phyloP scores from a whole-genome alignment of 2,888 invertebrate species.

The Monopis laevigella region DNA sequence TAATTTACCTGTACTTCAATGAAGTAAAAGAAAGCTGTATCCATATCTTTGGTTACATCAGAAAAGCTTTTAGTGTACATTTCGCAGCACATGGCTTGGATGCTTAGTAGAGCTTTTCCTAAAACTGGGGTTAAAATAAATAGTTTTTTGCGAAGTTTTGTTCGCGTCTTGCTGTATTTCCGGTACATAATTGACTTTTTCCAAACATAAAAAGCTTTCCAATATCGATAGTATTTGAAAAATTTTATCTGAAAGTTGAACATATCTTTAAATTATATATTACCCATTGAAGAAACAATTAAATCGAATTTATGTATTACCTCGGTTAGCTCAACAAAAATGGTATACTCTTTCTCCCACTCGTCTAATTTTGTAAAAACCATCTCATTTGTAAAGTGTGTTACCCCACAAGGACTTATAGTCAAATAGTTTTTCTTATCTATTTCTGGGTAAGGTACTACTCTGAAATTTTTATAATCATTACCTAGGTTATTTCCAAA shows the following conservation, averaged over 20 bases:
- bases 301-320: too few species aligned
- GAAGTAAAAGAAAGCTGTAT: slow-evolving; percentile 72
- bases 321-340: slow-evolving; percentile 79
- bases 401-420: slow-evolving; percentile 83
- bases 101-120: slow-evolving; percentile 74
- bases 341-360: slow-evolving; percentile 87
- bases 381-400: slow-evolving; percentile 80
- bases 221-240: slow-evolving; percentile 73
- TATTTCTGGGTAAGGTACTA: slow-evolving; percentile 76
- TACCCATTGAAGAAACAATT: too few species aligned
- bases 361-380: slow-evolving; percentile 79
- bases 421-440: slow-evolving; percentile 80
- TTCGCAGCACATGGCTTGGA: slow-evolving; percentile 74
- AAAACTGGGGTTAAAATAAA: slow-evolving; percentile 79
- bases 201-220: slow-evolving; percentile 88
- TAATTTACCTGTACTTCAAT: slow-evolving; percentile 71
- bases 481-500: too few species aligned
- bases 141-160: slow-evolving; percentile 71
- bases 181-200: slow-evolving; percentile 74
- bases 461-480: slow-evolving; percentile 49
- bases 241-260: slow-evolving; percentile 69
- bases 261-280: too few species aligned
- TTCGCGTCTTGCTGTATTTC: slow-evolving; percentile 71
- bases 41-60: slow-evolving; percentile 59
- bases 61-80: slow-evolving; percentile 72